These are phyloP conservation scores for Plutella xylostella DNA, from an alignment of 2,888 invertebrate species.

Conservation along the genomic window DNA sequence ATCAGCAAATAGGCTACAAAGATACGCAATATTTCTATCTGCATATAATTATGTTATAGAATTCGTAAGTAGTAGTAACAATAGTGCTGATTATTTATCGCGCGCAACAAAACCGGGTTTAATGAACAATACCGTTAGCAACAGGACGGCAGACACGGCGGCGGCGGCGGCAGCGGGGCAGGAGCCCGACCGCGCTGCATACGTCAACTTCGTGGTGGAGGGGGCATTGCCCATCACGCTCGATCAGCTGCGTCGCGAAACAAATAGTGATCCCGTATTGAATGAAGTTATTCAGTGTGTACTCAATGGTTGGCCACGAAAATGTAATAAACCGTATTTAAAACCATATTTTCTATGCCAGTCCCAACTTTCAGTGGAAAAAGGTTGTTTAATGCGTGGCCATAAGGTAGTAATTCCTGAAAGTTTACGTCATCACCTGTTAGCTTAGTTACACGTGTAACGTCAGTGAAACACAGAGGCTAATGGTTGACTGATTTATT, in stretches of 20 bases:
- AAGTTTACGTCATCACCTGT: neutral
- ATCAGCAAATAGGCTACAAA: no score
- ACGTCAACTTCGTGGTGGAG: neutral
- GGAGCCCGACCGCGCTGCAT: neutral
- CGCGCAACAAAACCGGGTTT: neutral
- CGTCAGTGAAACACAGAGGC: no score
- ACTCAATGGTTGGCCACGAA: neutral
- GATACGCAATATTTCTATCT: no score
- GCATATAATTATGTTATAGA: constrained; percentile 24
- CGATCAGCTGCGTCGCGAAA: neutral
- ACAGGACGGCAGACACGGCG: no score
- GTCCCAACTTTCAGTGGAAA: neutral
- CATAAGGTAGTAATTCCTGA: constrained; percentile 2
- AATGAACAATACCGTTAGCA: no score
- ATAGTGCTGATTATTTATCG: neutral
- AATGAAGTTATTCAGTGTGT: neutral
- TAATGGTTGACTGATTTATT: no score
- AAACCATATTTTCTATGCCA: neutral
- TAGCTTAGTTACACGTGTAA: no score
- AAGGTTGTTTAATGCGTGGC: constrained; percentile 1
- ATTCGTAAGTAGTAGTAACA: constrained; percentile 19
- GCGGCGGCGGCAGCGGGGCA: no score
- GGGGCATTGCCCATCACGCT: neutral
- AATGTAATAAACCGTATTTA: neutral
- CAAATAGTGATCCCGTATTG: neutral